Evolutionary conservation across 2,797 vertebrate genomes (phyloP), one percentile per base, ranked within the genome.

Genomic region (Sebastes cheni): DNA sequence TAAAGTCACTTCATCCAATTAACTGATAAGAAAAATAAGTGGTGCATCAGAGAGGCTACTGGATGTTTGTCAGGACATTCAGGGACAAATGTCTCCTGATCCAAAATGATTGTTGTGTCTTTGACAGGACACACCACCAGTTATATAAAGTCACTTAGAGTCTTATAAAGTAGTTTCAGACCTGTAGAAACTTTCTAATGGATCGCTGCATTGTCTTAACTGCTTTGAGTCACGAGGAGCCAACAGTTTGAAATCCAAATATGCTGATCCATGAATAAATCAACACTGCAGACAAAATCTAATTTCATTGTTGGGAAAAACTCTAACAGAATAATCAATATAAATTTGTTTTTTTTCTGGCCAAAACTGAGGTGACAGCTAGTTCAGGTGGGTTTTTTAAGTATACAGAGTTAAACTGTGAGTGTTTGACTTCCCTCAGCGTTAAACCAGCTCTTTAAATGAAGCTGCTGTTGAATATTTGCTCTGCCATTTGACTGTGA

Each of bases 1-100:
- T 32, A 73, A 85, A 79, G 62, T 80, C 71, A 76, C 52, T 46
- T 71, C 14, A 79, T 84, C 62, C 65, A 81, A 82, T 90, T 86
- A 88, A 89, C 67, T 77, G 84, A 92, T 89, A 83, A 79, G 75
- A 64, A 62, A 70, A 55, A 67, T 42, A 18, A 86, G 75, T 29
- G 22, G 67, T 22, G 67, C 56, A 52, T 86, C 23, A 32, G 62
- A 67, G 13, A 14, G 50, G 10, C 25, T 30, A 5, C 70, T 52
- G 67, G 70, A 36, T 14, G 65, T 54, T 64, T 66, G 50, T 76
- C 22, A 8, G 67, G 66, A 73, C 75, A 34, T 30, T 75, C 3
- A 30, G 20, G 16, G 30, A 77, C 70, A 84, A 79, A 76, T 23
- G 76, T 56, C 71, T 56, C 55, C 59, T 71, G 52, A 80, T 60